Conservation (phyloP, 2,113 vertebrate species). For the Gavialis gangeticus region DNA sequence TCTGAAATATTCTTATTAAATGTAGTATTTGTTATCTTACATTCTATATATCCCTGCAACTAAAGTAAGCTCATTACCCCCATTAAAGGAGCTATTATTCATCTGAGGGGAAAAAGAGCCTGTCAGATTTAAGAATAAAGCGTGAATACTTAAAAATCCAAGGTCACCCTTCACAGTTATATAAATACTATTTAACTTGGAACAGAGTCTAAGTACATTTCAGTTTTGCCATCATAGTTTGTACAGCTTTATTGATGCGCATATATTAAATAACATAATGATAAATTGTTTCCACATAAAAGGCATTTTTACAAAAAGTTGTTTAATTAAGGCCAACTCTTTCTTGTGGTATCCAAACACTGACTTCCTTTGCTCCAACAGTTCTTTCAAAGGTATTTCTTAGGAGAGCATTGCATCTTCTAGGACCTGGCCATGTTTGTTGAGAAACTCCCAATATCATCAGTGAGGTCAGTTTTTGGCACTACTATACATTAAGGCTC, state of each 20-base stretch:
- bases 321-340: not conserved
- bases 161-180: not conserved
- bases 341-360: not conserved
- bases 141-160: constrained; percentile 20
- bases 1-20: constrained; percentile 28
- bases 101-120: not conserved
- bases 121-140: not conserved
- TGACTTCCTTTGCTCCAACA: not conserved
- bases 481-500: not conserved
- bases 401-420: not conserved
- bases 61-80: not conserved
- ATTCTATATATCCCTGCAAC: not conserved
- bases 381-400: not conserved
- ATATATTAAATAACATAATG: not conserved
- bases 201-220: not conserved
- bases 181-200: not conserved
- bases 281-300: not conserved
- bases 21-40: not conserved
- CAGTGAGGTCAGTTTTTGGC: not conserved
- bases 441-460: not conserved
- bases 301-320: not conserved
- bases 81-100: constrained; percentile 7
- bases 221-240: not conserved
- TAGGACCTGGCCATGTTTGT: not conserved
- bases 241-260: not conserved